Base-by-base conservation (phyloP, 2,113 vertebrate species). In the Polypterus bichir region DNA sequence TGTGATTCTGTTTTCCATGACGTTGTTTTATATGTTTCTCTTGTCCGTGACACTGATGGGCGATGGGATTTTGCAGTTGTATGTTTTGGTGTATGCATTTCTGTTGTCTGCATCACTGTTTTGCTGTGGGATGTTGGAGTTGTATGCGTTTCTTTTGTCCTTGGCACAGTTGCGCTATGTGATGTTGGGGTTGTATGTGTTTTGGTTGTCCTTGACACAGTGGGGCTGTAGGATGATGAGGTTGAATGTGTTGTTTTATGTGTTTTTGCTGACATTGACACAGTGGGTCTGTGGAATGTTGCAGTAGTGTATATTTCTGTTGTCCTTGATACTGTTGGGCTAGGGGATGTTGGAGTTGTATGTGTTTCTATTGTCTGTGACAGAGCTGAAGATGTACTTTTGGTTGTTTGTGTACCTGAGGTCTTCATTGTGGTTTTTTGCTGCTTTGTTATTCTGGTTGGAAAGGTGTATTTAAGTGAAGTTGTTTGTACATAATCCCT, bases 291-390 rank as follows among this genome's bases (percentile, higher is more conserved):
- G 5, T 44, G 47, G 8, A 46, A 8, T 5, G 53, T 8, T n/a
- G 52, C 44, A 10, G 52, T 5, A 6, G 52, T 54, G 10, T n/a
- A 2, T 44, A 7, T 9, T 51, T n/a, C 5, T 44, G 45, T 2
- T 8, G 51, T 3, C 48, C 47, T 4, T 3, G 62, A 7, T 9
- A 47, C 44, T 3, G 3, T 4, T 0, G 3, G 6, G 3, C 27
- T 1, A 8, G 27, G 27, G 27, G 6, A 1, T 9, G 4, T 2
- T 10, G 1, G 2, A 46, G 5, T 3, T 0, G 3, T 3, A 3
- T 8, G 4, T 8, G 63, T 56, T 47, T 54, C 61, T 44, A 63
- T 0, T 49, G 1, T 57, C 48, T 0, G 44, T 4, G 2, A 7
- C 1, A 5, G 4, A 0, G 61, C 3, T 48, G 3, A 27, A 27